Evolutionary conservation across 2,113 vertebrate genomes (phyloP), one percentile per base, ranked within the genome.

Genomic region (Nansenia antarctica): DNA sequence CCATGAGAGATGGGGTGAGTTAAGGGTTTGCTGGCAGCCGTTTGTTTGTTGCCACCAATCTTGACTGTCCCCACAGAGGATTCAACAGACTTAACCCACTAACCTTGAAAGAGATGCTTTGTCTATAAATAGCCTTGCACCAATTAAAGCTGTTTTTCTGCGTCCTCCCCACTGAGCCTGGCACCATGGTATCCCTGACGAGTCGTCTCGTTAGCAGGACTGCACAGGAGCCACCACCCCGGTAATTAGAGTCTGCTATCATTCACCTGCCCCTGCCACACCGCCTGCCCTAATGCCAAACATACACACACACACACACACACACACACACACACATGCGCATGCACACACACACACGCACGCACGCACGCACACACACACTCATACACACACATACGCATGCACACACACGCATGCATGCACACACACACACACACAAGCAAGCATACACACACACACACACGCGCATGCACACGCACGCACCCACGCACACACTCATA

Each of bases 141-240:
- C 90, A 92, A 92, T 92, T 91, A 92, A 88, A 88, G 85, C 86
- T 91, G 89, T 90, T 90, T 91, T 89, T 90, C 83, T 77, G 76
- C 77, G 79, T 77, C 72, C 74, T 86, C 85, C 81, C 88, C 80
- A 82, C 82, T 83, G 86, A 85, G 87, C 74, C 42, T 31, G 57
- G 82, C 78, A 81, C 77, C 82, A 74, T 69, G 18, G 57, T 85
- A 76, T 88, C 87, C 87, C 88, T 62, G 60, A 84, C 79, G 78
- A 86, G 85, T 83, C 52, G 60, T 82, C 84, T 89, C 80, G 77
- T 14, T 80, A 88, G 80, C 79, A 62, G 73, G 68, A 60, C 81
- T 22, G 81, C 72, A 61, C 80, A 80, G 80, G 81, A 89, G 85
- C 82, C 85, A 84, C 86, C 86, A 79, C 86, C 83, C 73, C 71